Base-by-base conservation (phyloP, 2,113 vertebrate species). In the Lathamus discolor region DNA sequence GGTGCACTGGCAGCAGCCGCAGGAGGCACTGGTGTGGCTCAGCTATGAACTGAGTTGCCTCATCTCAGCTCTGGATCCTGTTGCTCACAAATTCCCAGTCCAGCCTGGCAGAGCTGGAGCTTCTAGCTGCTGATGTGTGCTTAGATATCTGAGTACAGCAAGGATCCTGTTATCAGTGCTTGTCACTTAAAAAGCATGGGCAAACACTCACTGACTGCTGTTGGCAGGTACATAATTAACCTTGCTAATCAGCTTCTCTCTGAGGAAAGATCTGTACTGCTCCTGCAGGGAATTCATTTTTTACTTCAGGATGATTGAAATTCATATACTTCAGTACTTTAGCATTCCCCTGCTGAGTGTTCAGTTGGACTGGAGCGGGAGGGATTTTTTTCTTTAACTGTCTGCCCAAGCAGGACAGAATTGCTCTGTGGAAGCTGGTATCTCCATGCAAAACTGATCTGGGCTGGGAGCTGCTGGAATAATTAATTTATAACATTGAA, bases 151-250 rank as follows among this genome's bases (percentile, higher is more conserved):
- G 49, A 46, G 46, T 59, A 70, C 18, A 93, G 57, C 1, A 9
- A 88, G 37, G 93, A 57, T 81, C 62, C 62, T 82, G 57, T 78
- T 87, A 55, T 48, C 24, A 1, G 92, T 46, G 55, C 62, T 13
- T 81, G 74, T 78, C 67, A 74, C 33, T 64, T 72, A 74, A 48
- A 48, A 46, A 37, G 46, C 31, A 15, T 6, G 31, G 72, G 28
- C 0, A 22, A 90, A 23, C 48, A 86, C 1, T 1, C 0, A 3
- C 76, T 93, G 80, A 18, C 46, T 88, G 89, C 91, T 70, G 46
- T 66, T 88, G 93, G 84, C 93, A 95, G 89, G 75, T 41, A 82
- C 11, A 11, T 84, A 96, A 95, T 97, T 96, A 95, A 93, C 91
- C 93, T 92, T 85, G 91, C 69, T 95, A 95, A 95, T 95, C 93